These are phyloP conservation scores for Sebastes hubbsi DNA, from an alignment of 2,797 vertebrate genomes.

Conservation along the genomic window DNA sequence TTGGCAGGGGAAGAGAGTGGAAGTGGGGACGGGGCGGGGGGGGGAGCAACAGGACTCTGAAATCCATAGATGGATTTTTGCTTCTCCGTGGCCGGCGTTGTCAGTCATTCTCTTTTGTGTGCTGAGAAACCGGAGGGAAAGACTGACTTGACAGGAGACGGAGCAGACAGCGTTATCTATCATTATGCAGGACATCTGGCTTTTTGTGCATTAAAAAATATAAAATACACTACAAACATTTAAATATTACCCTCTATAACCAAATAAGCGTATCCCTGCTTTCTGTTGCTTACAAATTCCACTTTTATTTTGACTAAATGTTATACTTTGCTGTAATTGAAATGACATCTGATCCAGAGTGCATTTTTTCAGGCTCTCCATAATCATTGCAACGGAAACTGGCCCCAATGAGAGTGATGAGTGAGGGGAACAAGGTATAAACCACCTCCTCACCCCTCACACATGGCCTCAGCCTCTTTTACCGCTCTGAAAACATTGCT, in stretches of 20 bases:
- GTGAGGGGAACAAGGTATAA: slow-evolving; percentile 52
- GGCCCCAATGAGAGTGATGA: slow-evolving; percentile 40
- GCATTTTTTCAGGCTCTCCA: not conserved
- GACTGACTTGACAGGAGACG: slow-evolving; percentile 26
- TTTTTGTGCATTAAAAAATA: slow-evolving; percentile 7
- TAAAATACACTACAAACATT: not conserved
- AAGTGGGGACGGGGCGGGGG: slow-evolving; percentile 30
- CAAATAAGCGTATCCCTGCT: not conserved
- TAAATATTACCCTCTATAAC: not conserved
- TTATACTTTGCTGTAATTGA: slow-evolving; percentile 14
- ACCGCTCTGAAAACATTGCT: slow-evolving; percentile 36
- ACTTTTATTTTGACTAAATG: not conserved
- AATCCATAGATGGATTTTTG: slow-evolving; percentile 77
- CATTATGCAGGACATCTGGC: slow-evolving; percentile 37
- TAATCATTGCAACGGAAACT: slow-evolving; percentile 28
- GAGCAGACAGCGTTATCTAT: slow-evolving; percentile 40
- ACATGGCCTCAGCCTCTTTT: not conserved
- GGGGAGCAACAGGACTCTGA: slow-evolving; percentile 58
- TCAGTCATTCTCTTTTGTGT: slow-evolving; percentile 59
- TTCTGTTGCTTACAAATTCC: not conserved
- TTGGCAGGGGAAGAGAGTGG: slow-evolving; percentile 55
- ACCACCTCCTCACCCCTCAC: slow-evolving; percentile 19
- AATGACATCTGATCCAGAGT: slow-evolving; percentile 18
- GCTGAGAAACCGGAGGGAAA: slow-evolving; percentile 34
- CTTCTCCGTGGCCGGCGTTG: slow-evolving; percentile 36